Base-by-base conservation (phyloP, 2,797 vertebrate genomes). In the Odontamblyopus lacepedii region DNA sequence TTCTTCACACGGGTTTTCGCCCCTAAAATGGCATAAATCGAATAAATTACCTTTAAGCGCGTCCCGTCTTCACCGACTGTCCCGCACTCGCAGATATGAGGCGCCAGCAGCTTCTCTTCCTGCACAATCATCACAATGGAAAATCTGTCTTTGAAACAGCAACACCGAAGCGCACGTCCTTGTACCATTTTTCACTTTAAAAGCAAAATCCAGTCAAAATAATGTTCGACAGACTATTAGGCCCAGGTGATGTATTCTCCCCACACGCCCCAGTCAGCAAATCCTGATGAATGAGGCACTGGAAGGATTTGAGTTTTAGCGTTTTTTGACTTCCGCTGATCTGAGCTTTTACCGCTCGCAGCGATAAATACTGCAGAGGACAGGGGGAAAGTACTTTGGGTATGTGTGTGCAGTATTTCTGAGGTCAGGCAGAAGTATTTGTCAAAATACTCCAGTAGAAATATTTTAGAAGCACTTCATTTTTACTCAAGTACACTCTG, bases 71-170 rank as follows among this genome's bases (percentile, higher is more conserved):
- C 64, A 60, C 79, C 77, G 81, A 85, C 78, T 80, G 85, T 88
- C 82, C 79, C 84, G 70, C 79, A 69, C 78, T 69, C 0, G 66
- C 73, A 60, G 67, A 78, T 81, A 83, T 89, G 86, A 77, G 76
- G 62, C 81, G 69, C 77, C 66, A 73, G 84, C 79, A 18, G 26
- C 84, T 88, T 91, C 84, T 73, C 57, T 87, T 85, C 77, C 53
- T 88, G 85, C 88, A 69, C 82, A 71, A 82, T 89, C 83, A 91
- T 91, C 86, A 88, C 80, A 90, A 85, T 86, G 83, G 78, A 88
- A 38, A 85, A 87, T 90, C 75, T 11, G 61, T 63, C 65, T 35
- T 59, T 66, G 57, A 3, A 1, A 59, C 57, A 32, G 64, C 70
- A 38, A 75, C 72, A 73, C 69, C 77, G 72, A 79, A 83, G 74